Evolutionary conservation across 1,140 invertebrate species (phyloP).

Genomic region (Tribolium madens): DNA sequence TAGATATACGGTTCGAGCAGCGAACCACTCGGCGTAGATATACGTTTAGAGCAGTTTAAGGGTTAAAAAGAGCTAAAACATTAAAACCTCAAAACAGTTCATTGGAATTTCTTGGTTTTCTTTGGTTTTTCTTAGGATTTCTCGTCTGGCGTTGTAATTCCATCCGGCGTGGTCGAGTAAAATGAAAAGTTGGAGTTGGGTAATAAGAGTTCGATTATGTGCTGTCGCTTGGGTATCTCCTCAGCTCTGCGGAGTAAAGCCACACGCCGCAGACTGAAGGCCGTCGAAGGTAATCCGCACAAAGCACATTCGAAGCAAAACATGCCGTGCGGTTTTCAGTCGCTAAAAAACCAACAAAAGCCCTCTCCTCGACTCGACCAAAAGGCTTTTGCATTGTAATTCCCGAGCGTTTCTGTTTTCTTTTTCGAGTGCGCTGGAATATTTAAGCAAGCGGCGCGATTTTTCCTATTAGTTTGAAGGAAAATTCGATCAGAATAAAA

Average conservation of each 20-base stretch:
- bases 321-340: conserved; percentile 50
- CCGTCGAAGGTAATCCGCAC: conserved; percentile 52
- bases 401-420: conserved; percentile 24
- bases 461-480: conserved; percentile 13
- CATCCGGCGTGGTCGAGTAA: background rate
- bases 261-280: conserved; percentile 48
- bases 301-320: conserved; percentile 52
- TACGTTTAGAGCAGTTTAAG: too few species aligned
- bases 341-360: conserved; percentile 32
- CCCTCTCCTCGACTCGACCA: conserved; percentile 29
- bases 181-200: background rate
- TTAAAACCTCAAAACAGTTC: too few species aligned
- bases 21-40: too few species aligned
- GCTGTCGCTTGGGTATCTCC: conserved; percentile 4
- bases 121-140: too few species aligned
- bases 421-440: conserved; percentile 24
- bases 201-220: background rate
- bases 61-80: too few species aligned
- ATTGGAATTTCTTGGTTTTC: too few species aligned
- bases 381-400: conserved; percentile 44
- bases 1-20: too few species aligned
- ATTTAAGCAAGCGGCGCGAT: conserved; percentile 13
- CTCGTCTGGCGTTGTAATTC: too few species aligned
- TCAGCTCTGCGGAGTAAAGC: conserved; percentile 30
- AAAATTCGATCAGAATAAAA: conserved; percentile 22